Percentiles rank a stretch among this genome's conserved stretches.
Evolutionary conservation across 2,797 vertebrate species (phyloP).

Genomic region (Spea hammondii): DNA sequence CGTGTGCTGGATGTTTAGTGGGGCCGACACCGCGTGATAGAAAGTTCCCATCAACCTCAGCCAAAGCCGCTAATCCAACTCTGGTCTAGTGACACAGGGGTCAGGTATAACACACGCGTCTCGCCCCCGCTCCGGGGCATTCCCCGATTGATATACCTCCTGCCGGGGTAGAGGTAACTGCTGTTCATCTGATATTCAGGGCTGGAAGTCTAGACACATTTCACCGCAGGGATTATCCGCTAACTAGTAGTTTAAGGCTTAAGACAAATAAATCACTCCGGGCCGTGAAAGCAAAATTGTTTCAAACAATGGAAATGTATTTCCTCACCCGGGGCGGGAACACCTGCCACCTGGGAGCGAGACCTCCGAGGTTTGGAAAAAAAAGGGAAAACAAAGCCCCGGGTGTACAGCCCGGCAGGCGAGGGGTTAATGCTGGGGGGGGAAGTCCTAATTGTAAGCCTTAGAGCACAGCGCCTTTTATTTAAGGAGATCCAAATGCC

Average conservation of each 20-base stretch:
- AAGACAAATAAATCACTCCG: constrained; percentile 14
- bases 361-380: constrained; percentile 6
- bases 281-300: constrained; percentile 28
- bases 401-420: not conserved
- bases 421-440: not conserved
- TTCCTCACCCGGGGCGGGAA: constrained; percentile 24
- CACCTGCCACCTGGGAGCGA: constrained; percentile 45
- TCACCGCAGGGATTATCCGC: constrained; percentile 42
- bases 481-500: too few species aligned
- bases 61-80: too few species aligned
- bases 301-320: constrained; percentile 37
- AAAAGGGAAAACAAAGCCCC: not conserved
- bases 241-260: constrained; percentile 47
- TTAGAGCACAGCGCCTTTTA: too few species aligned
- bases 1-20: too few species aligned
- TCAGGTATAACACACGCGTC: not conserved
- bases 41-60: too few species aligned
- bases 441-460: too few species aligned
- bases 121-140: constrained; percentile 10
- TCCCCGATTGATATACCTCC: constrained; percentile 5
- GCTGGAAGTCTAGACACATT: constrained; percentile 46
- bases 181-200: constrained; percentile 22
- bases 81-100: too few species aligned
- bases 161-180: constrained; percentile 15
- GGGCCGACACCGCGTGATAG: too few species aligned